These are phyloP conservation scores for Drosophila ambigua DNA, from an alignment of 1,140 invertebrate species.

Conservation along the genomic window DNA sequence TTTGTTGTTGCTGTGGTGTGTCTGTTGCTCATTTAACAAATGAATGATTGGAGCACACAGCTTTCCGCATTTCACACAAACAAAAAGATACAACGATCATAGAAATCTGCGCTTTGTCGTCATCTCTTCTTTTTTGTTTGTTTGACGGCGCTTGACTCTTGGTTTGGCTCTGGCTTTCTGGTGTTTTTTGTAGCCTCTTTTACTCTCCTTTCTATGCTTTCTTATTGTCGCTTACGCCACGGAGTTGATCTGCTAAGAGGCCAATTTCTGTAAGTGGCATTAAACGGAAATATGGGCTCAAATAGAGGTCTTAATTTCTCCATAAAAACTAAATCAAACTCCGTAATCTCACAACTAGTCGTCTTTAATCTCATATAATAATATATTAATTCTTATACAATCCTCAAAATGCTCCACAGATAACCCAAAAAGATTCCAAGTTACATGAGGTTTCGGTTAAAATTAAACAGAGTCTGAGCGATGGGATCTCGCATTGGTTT, in stretches of 20 bases:
- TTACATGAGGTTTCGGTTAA: slow-evolving; percentile 25
- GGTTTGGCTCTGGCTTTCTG: slow-evolving; percentile 34
- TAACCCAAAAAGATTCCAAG: slow-evolving; percentile 10
- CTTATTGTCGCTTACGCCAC: slow-evolving; percentile 28
- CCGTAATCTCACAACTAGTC: no score
- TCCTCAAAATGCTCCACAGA: slow-evolving; percentile 12
- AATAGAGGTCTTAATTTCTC: not conserved
- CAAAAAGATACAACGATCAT: slow-evolving; percentile 32
- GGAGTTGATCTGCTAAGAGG: slow-evolving; percentile 33
- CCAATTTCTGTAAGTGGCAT: slow-evolving; percentile 33
- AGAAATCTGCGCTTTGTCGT: slow-evolving; percentile 66
- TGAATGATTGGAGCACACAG: slow-evolving; percentile 65
- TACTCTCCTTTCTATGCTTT: slow-evolving; percentile 32
- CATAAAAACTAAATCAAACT: no score
- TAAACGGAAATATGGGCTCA: slow-evolving; percentile 11
- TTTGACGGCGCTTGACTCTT: slow-evolving; percentile 34
- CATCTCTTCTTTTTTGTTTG: slow-evolving; percentile 12
- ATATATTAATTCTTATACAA: no score
- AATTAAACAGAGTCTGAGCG: slow-evolving; percentile 27
- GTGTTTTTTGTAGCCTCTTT: slow-evolving; percentile 31
- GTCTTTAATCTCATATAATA: no score
- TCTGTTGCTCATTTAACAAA: slow-evolving; percentile 64
- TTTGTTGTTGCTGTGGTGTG: not conserved
- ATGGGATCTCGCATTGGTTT: slow-evolving; percentile 31
- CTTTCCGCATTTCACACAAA: slow-evolving; percentile 75